phyloP scores from a whole-genome alignment of 2,113 vertebrate genomes.

The Dicaeum eximium region DNA sequence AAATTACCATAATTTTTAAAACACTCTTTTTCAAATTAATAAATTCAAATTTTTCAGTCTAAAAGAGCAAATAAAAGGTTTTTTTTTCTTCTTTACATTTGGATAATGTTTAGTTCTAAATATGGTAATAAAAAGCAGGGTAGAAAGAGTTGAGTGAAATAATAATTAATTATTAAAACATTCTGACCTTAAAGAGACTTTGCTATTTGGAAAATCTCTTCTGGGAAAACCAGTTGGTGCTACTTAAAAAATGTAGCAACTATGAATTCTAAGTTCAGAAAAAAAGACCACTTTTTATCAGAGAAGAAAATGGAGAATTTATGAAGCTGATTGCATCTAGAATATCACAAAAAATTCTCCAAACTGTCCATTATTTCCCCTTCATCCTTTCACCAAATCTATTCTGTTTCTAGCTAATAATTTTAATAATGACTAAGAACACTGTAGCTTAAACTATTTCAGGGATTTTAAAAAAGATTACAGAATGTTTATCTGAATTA shows the following conservation, averaged over 20 bases:
- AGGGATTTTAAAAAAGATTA: background rate
- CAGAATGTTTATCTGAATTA: background rate
- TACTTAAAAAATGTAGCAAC: background rate
- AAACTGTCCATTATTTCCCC: background rate
- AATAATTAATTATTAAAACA: background rate
- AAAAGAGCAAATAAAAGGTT: background rate
- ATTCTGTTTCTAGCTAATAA: background rate
- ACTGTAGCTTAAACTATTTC: background rate
- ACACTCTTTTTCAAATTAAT: background rate
- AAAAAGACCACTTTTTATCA: rapidly evolving
- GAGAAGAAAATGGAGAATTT: background rate
- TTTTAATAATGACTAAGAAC: background rate
- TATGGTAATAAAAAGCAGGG: background rate
- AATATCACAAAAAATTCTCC: background rate
- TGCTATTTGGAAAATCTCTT: background rate
- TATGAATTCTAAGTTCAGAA: background rate
- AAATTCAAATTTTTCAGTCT: background rate
- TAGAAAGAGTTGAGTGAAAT: background rate
- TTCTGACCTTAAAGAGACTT: background rate
- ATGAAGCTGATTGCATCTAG: background rate
- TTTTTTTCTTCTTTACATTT: background rate
- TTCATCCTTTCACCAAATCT: background rate
- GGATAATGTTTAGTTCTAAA: background rate
- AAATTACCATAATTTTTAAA: background rate
- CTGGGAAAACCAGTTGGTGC: background rate